Base-by-base conservation (phyloP, 2,797 vertebrate genomes). In the Tokudaia tokunoshimensis region DNA sequence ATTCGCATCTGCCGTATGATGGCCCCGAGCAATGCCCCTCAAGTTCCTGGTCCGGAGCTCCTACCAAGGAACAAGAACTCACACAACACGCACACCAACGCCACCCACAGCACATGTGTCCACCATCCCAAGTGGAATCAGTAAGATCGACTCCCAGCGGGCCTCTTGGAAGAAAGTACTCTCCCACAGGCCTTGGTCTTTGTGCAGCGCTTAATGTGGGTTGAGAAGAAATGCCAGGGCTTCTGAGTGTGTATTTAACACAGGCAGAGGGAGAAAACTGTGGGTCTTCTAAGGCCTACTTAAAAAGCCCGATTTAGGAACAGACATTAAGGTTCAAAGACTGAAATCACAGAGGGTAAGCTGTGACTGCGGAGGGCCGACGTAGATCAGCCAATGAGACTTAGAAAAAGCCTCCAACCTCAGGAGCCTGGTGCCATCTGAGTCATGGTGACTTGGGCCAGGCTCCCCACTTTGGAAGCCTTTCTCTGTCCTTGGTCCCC, bases 41-140 rank as follows among this genome's bases (percentile, higher is more conserved):
- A 13, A 31, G 61, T 37, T 55, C 31, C 78, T 2, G 17, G 50
- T 29, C 41, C 26, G 44, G 41, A 52, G 74, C 31, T 83, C 72
- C 50, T 20, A 0, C 0, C 50, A 82, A 41, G 79, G 41, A 63
- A 65, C 1, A 20, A 12, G 52, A 12, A 37, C 47, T 84, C 9
- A 55, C 31, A 47, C 6, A 87, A 55, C 52, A 14, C n/a, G 29
- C 19, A 57, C 14, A 34, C 91, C 86, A 9, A 14, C 9, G 14
- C 85, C 11, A 0, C 80, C 74, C 89, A 41, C 59, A 14, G 59
- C 2, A 0, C 26, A 0, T 14, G 29, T 0, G 0, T 57, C 65
- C 29, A 26, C 44, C 34, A 3, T 29, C 31, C 19, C 87, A 59
- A 91, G 84, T 52, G 89, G 78, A 13, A 34, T 37, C n/a, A 20